Evolutionary conservation across 2,888 invertebrate species (phyloP).

Genomic region (Hemithea aestivaria): DNA sequence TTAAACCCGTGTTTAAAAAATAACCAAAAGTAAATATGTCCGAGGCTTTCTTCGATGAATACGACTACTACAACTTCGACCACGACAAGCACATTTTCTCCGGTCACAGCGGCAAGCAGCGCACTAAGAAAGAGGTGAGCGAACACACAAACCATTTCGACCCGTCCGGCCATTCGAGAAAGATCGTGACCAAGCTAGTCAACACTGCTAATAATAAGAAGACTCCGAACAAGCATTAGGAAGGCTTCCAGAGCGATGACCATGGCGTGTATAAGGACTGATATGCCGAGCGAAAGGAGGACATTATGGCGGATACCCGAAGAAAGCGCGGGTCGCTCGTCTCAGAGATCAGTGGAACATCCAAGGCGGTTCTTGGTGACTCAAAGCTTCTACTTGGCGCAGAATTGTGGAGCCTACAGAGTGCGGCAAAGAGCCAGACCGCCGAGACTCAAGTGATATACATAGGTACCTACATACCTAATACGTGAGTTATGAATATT

Average conservation of each 20-base stretch:
- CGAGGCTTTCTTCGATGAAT: slow-evolving; percentile 91
- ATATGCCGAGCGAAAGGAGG: slow-evolving; percentile 68
- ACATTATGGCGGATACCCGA: slow-evolving; percentile 67
- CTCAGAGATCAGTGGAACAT: slow-evolving; percentile 71
- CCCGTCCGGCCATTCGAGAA: slow-evolving; percentile 95
- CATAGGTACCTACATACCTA: no score
- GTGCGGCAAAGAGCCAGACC: slow-evolving; percentile 38
- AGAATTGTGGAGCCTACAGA: slow-evolving; percentile 41
- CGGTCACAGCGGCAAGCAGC: slow-evolving; percentile 93
- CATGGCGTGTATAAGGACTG: slow-evolving; percentile 67
- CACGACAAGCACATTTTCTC: slow-evolving; percentile 93
- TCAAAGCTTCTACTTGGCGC: slow-evolving; percentile 58
- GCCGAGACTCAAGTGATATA: slow-evolving; percentile 34
- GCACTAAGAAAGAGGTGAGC: slow-evolving; percentile 92
- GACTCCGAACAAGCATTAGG: slow-evolving; percentile 55
- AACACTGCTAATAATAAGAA: slow-evolving; percentile 92
- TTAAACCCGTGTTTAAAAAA: slow-evolving; percentile 36
- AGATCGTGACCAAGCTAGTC: slow-evolving; percentile 90
- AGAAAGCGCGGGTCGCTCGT: slow-evolving; percentile 54
- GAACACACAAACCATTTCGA: slow-evolving; percentile 95
- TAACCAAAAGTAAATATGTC: slow-evolving; percentile 82
- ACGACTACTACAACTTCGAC: slow-evolving; percentile 96
- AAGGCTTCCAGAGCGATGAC: slow-evolving; percentile 46
- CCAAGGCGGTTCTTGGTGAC: slow-evolving; percentile 62
- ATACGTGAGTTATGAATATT: no score